Evolutionary conservation across 2,113 vertebrate genomes (phyloP), one percentile per base, ranked within the genome.

Genomic region (Laticauda colubrina): DNA sequence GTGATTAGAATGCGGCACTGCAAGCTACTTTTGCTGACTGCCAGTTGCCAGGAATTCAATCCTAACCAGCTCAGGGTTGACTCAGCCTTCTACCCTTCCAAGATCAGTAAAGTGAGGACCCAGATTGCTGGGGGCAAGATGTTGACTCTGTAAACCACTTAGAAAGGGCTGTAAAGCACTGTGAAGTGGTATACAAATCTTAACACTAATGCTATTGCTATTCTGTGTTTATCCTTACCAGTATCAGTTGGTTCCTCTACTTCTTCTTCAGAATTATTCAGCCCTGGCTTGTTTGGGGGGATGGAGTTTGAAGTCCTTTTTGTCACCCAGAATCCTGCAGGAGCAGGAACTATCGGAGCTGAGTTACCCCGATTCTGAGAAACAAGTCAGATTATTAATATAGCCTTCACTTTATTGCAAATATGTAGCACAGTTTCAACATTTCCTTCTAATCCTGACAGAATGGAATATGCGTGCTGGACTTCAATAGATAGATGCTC

Each of bases 251-350:
- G 95, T 91, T 96, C 97, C 91, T 97, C 98, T 0, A 92, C 92
- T 43, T 98, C 98, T 85, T 98, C 98, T 93, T 98, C 98, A 4
- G 97, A 97, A 26, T 97, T 97, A 96, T 97, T 97, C 88, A 98
- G 90, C 12, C 95, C 89, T 59, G 97, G 97, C 94, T 98, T 98
- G 85, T 95, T 96, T 34, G 96, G 87, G 45, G 96, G 92, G 89
- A 96, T 92, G 21, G 98, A 90, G 85, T 89, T 96, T 88, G 96
- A 96, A 43, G 87, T 96, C 89, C 95, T 96, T 43, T 97, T 97
- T 92, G 96, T 43, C 53, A 98, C 95, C 97, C 98, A 98, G 93
- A 98, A 98, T 59, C 97, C 90, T 10, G 98, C 92, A 91, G 97
- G 75, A 88, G 96, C 90, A 54, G 97, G 97, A 87, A 98, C 96